Percentiles rank a stretch among this genome's conserved stretches.
Evolutionary conservation across 2,797 vertebrate species (phyloP).

Genomic region (Bucorvus abyssinicus): DNA sequence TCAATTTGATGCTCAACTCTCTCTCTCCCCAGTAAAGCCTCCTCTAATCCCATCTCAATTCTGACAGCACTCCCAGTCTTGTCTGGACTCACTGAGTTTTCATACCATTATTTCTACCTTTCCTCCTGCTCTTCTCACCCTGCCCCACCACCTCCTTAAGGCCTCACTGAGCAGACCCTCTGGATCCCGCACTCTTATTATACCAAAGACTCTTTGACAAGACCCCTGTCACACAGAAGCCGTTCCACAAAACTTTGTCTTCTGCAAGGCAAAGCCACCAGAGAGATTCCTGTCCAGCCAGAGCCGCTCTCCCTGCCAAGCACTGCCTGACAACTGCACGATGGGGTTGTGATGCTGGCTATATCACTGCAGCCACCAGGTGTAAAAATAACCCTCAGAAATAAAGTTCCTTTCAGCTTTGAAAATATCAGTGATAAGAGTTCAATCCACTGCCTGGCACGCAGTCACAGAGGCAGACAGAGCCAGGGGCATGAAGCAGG

Average conservation of each 20-base stretch:
- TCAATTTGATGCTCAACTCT: neutral
- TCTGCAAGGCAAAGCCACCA: neutral
- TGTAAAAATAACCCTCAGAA: neutral
- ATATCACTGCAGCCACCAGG: neutral
- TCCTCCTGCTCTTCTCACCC: neutral
- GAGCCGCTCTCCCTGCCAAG: neutral
- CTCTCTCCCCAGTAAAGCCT: neutral
- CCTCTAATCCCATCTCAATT: neutral
- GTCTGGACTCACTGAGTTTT: neutral
- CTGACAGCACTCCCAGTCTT: neutral
- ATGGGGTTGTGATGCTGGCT: neutral
- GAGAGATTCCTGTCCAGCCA: neutral
- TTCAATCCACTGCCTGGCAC: neutral
- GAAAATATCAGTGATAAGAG: neutral
- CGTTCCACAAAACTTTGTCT: neutral
- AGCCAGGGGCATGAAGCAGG: neutral
- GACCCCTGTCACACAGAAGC: neutral
- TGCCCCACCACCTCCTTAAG: neutral
- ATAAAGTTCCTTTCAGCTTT: neutral
- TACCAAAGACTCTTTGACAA: neutral
- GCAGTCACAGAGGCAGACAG: neutral
- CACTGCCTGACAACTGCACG: neutral
- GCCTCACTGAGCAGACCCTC: neutral
- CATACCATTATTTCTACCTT: neutral
- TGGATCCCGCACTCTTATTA: neutral